These are phyloP conservation scores for Diplazon laetatorius DNA, from an alignment of 2,888 invertebrate genomes.

Conservation along the genomic window DNA sequence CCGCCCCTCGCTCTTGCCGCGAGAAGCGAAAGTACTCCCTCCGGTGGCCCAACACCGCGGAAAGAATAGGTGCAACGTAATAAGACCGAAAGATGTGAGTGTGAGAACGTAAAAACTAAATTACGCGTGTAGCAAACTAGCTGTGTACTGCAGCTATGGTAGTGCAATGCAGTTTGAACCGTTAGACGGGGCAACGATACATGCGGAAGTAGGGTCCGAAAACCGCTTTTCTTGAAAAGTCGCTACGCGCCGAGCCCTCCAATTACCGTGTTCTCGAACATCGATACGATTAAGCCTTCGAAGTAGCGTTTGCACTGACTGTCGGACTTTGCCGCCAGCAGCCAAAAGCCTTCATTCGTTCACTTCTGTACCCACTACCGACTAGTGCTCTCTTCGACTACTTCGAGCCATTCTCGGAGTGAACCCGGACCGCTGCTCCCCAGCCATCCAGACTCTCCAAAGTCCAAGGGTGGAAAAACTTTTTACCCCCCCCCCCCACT, in stretches of 20 bases:
- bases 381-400: slow-evolving; percentile 27
- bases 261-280: slow-evolving; percentile 63
- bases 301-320: slow-evolving; percentile 44
- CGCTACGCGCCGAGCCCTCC: slow-evolving; percentile 43
- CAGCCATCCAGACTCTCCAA: slow-evolving; percentile 38
- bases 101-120: slow-evolving; percentile 18
- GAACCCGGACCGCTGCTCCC: slow-evolving; percentile 36
- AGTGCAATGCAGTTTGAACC: not conserved
- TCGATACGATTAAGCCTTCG: slow-evolving; percentile 61
- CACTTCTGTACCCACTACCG: slow-evolving; percentile 42
- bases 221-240: slow-evolving; percentile 42
- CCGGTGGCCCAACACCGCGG: slow-evolving; percentile 4
- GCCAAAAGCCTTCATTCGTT: slow-evolving; percentile 52
- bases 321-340: slow-evolving; percentile 44
- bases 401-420: slow-evolving; percentile 50
- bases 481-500: slow-evolving; percentile 38
- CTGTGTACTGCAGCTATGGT: not conserved
- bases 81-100: not conserved
- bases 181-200: not conserved
- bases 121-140: not conserved
- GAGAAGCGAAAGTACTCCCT: slow-evolving; percentile 1
- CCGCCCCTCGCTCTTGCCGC: not conserved
- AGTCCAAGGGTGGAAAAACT: slow-evolving; percentile 58
- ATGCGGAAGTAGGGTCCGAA: slow-evolving; percentile 17
- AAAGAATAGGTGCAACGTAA: slow-evolving; percentile 27